Percentiles rank a stretch among this genome's conserved stretches.
Evolutionary conservation across 2,797 vertebrate species (phyloP).

Genomic region (Nyctalus aviator): DNA sequence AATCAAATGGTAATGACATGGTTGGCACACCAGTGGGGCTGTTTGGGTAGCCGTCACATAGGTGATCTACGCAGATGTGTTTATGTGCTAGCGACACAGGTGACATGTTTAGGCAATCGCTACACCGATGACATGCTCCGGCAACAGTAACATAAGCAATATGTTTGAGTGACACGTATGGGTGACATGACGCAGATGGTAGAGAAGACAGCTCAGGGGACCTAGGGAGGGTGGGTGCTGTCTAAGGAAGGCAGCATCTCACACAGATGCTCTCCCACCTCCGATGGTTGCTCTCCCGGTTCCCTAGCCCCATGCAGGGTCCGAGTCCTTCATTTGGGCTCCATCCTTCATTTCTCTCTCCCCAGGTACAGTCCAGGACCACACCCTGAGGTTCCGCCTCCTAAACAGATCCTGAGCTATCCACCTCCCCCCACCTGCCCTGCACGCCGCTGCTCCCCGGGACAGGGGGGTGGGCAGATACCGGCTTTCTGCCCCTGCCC

Average conservation of each 20-base stretch:
- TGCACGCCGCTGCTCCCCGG: neutral
- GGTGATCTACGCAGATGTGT: neutral
- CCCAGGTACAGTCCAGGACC: too few species aligned
- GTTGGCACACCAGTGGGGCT: neutral
- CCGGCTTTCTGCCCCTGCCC: neutral
- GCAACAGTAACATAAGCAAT: constrained; percentile 23
- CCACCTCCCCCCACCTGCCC: rapidly evolving
- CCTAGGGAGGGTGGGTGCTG: neutral
- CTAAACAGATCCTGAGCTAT: rapidly evolving
- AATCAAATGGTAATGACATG: neutral
- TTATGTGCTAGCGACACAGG: neutral
- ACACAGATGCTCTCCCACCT: too few species aligned
- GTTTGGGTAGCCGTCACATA: rapidly evolving
- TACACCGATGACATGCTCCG: neutral
- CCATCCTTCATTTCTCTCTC: neutral
- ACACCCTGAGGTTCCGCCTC: neutral
- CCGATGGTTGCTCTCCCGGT: rapidly evolving
- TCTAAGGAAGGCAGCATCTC: neutral
- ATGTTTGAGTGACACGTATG: neutral
- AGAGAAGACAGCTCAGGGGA: neutral
- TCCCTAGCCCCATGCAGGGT: rapidly evolving
- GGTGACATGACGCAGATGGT: neutral
- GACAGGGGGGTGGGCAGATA: rapidly evolving
- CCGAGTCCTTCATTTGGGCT: neutral
- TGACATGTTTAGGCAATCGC: neutral